phyloP scores from a whole-genome alignment of 2,113 vertebrate species.

The Felis chaus region DNA sequence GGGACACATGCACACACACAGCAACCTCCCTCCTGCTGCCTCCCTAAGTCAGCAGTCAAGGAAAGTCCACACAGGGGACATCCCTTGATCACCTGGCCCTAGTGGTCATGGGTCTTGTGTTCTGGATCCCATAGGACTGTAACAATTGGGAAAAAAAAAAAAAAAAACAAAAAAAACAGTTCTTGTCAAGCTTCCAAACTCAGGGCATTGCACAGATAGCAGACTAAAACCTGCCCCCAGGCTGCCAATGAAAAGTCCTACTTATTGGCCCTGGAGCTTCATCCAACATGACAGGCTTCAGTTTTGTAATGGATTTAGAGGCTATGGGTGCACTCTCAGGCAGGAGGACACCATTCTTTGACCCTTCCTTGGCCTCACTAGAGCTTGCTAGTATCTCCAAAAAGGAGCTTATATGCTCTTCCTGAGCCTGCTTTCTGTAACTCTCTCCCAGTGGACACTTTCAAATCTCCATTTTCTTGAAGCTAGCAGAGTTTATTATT shows the following conservation, averaged over 20 bases:
- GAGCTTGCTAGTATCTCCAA: background rate
- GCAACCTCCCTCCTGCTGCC: background rate
- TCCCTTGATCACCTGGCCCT: background rate
- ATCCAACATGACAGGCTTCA: background rate
- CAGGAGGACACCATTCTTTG: background rate
- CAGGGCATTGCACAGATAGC: background rate
- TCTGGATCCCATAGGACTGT: background rate
- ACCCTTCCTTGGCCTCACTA: background rate
- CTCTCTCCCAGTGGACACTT: background rate
- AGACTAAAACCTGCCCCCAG: background rate
- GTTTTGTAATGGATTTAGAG: background rate
- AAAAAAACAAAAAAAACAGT: background rate
- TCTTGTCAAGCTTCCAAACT: background rate
- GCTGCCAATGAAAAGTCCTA: background rate
- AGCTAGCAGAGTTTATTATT: background rate
- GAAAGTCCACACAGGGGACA: background rate
- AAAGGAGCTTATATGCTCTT: background rate
- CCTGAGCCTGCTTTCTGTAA: background rate
- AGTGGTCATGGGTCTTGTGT: background rate
- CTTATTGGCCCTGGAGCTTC: background rate
- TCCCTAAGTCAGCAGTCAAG: background rate
- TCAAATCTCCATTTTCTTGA: background rate
- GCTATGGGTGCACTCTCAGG: background rate
- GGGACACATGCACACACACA: background rate
- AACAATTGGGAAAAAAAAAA: background rate